Evolutionary conservation across 1,140 invertebrate species (phyloP).

Genomic region (Subanguina moxae): DNA sequence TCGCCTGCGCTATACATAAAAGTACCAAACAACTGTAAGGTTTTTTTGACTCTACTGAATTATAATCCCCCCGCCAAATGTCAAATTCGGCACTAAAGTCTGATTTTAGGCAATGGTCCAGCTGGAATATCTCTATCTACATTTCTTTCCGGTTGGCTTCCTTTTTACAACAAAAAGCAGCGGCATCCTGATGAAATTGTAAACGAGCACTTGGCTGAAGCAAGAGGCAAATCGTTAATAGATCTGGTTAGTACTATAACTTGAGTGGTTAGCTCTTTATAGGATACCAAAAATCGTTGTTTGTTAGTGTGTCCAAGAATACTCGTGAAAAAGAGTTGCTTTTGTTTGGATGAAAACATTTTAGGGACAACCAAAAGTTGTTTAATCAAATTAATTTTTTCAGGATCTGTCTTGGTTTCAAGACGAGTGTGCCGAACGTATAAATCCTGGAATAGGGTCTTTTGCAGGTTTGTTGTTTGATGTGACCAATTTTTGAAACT

Average conservation of each 20-base stretch:
- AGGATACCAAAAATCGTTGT: not conserved
- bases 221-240: slow-evolving; percentile 41
- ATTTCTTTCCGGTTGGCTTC: slow-evolving; percentile 51
- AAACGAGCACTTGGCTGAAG: slow-evolving; percentile 37
- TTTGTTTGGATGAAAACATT: no score
- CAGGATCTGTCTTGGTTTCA: slow-evolving; percentile 48
- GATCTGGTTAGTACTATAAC: slow-evolving; percentile 2
- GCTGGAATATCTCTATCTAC: slow-evolving; percentile 50
- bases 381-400: not conserved
- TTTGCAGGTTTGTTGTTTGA: slow-evolving; percentile 24
- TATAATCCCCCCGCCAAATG: no score
- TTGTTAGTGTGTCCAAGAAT: no score
- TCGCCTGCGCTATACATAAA: no score
- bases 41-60: no score
- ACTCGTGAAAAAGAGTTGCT: no score
- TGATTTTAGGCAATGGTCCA: slow-evolving; percentile 50
- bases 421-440: slow-evolving; percentile 26
- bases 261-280: no score
- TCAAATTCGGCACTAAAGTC: no score
- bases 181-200: slow-evolving; percentile 44
- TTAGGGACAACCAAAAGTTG: no score
- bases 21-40: no score
- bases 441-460: slow-evolving; percentile 27
- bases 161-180: slow-evolving; percentile 42
- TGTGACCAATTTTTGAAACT: not conserved